A percentile compares a stretch with the other conserved stretches of the same genome.
Evolutionary conservation across 2,888 invertebrate genomes (phyloP).

Genomic region (Epirrhoe alternata): DNA sequence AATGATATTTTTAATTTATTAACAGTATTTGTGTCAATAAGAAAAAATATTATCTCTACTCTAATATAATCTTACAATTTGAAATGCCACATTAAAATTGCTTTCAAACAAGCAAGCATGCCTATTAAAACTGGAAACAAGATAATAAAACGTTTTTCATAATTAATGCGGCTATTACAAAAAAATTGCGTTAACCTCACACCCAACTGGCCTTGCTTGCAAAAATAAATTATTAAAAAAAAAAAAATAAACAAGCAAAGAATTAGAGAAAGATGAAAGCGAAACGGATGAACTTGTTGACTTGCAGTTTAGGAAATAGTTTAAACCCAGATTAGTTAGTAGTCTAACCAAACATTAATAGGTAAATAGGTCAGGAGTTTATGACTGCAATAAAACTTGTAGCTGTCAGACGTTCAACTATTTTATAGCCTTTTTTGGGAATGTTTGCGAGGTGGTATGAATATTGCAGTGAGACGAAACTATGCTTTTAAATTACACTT

Average conservation of each 20-base stretch:
- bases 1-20: too few species aligned
- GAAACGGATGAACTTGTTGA: conserved; percentile 38
- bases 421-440: conserved; percentile 29
- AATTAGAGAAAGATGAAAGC: conserved; percentile 41
- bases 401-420: conserved; percentile 22
- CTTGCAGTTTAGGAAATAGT: conserved; percentile 19
- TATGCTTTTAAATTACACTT: background rate
- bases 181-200: conserved; percentile 20
- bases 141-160: conserved; percentile 17
- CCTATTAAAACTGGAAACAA: conserved; percentile 21
- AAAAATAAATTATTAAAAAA: conserved; percentile 31
- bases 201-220: conserved; percentile 12
- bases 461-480: background rate
- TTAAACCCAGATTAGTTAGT: background rate
- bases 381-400: conserved; percentile 31
- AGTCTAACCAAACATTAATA: conserved; percentile 39
- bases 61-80: too few species aligned
- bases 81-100: background rate
- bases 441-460: conserved; percentile 9
- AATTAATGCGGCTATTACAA: conserved; percentile 20
- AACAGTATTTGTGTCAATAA: too few species aligned
- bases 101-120: conserved; percentile 2
- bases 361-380: conserved; percentile 51
- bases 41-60: too few species aligned
- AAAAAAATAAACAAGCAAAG: conserved; percentile 2